phyloP scores from a whole-genome alignment of 2,113 vertebrate genomes.

The Pristiophorus japonicus region DNA sequence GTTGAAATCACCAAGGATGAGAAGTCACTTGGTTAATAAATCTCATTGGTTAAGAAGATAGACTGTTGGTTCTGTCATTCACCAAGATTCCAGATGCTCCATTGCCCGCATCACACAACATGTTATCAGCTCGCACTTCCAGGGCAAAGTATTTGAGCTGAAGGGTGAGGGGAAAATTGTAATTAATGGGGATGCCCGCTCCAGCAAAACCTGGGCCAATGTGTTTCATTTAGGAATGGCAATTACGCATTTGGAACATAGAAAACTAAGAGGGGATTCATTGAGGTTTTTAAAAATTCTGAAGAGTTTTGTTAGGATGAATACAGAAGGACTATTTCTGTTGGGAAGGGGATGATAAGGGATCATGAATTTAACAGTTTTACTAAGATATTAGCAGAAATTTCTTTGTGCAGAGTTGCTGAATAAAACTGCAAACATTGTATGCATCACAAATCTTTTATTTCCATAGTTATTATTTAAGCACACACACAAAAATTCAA shows the following conservation, averaged over 20 bases:
- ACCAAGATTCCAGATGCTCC: background rate
- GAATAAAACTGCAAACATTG: background rate
- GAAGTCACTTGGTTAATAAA: background rate
- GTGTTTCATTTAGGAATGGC: background rate
- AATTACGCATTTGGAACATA: background rate
- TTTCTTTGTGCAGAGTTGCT: background rate
- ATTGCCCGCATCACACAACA: background rate
- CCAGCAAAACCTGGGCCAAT: background rate
- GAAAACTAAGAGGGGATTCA: background rate
- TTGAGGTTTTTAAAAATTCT: background rate
- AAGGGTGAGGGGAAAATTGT: background rate
- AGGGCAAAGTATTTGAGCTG: background rate
- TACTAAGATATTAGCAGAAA: background rate
- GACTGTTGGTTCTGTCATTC: background rate
- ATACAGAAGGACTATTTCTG: background rate
- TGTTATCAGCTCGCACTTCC: background rate
- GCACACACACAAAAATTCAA: background rate
- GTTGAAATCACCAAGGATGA: background rate
- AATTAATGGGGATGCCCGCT: background rate
- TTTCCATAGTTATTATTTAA: background rate
- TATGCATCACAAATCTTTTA: background rate
- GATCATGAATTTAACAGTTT: background rate
- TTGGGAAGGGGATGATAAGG: background rate
- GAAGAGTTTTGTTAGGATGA: too few relatives aligned
- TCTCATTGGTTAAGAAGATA: background rate